A percentile compares a stretch with the other conserved stretches of the same genome.
Conservation (phyloP, 92 coral and sea anemone genomes). For the Porites lobata region DNA sequence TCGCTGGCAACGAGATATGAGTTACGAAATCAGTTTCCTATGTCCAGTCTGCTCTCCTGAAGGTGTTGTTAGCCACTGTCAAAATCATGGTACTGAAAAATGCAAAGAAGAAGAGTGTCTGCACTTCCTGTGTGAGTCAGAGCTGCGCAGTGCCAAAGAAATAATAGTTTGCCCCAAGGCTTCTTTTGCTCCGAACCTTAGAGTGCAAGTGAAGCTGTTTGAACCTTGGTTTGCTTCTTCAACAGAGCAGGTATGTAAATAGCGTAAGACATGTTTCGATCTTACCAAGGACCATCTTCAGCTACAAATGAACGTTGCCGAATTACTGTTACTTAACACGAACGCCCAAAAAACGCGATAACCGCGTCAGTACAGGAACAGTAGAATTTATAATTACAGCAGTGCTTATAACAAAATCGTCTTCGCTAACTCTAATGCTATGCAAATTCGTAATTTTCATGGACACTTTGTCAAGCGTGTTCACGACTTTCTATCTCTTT, state of each 20-base stretch:
- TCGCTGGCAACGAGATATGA: background rate
- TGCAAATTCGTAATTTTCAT: too few species aligned
- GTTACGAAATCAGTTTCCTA: background rate
- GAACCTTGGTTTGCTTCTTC: background rate
- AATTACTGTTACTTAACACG: too few species aligned
- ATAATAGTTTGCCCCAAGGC: background rate
- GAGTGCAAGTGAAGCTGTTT: background rate
- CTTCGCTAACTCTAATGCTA: too few species aligned
- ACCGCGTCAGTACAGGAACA: too few species aligned
- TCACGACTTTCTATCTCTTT: too few species aligned
- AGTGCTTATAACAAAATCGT: too few species aligned
- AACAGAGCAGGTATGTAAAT: background rate
- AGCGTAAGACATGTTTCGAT: too few species aligned
- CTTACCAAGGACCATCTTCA: too few species aligned
- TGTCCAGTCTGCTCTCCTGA: background rate
- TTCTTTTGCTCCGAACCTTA: background rate
- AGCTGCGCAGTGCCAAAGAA: background rate
- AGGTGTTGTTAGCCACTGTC: background rate
- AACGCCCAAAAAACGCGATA: too few species aligned
- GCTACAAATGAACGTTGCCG: too few species aligned
- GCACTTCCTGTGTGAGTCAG: background rate
- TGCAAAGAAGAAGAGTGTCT: background rate
- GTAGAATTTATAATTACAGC: too few species aligned
- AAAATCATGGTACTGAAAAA: background rate
- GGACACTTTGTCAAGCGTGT: too few species aligned